These are phyloP conservation scores for Aleiodes leptofemur DNA, from an alignment of 2,888 invertebrate species.

Conservation along the genomic window DNA sequence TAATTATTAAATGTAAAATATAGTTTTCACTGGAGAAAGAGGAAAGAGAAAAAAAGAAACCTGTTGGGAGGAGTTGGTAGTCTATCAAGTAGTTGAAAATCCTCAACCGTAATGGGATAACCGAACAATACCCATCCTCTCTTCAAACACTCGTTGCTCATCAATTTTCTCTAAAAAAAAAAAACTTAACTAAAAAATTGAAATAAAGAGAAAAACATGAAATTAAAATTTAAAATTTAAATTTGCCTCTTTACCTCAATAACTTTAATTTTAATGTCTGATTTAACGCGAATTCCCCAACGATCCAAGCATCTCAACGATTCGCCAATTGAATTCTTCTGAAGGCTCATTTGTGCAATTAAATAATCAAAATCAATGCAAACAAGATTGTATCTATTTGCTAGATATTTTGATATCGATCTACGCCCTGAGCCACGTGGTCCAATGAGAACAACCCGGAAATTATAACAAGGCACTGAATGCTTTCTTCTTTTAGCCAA, in stretches of 20 bases:
- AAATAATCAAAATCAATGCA: conserved; percentile 79
- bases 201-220: neutral
- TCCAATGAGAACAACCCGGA: conserved; percentile 80
- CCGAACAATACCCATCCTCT: conserved; percentile 81
- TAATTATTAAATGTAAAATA: conserved; percentile 23
- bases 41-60: conserved; percentile 69
- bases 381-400: conserved; percentile 78
- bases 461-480: conserved; percentile 75
- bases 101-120: conserved; percentile 78
- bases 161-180: conserved; percentile 72
- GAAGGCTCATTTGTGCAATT: conserved; percentile 76
- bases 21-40: conserved; percentile 44
- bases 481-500: conserved; percentile 70
- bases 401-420: conserved; percentile 77
- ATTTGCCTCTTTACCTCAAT: conserved; percentile 60
- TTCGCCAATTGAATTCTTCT: conserved; percentile 63
- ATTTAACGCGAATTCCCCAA: conserved; percentile 54
- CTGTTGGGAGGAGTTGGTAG: conserved; percentile 81
- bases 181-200: conserved; percentile 45
- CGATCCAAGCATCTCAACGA: conserved; percentile 57
- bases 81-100: conserved; percentile 79
- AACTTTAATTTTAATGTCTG: conserved; percentile 60
- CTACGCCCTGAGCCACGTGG: conserved; percentile 79
- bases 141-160: conserved; percentile 78
- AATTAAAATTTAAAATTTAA: neutral